Evolutionary conservation across 1,140 invertebrate species (phyloP), one percentile per base, ranked within the genome.

Genomic region (Theocolax elegans): DNA sequence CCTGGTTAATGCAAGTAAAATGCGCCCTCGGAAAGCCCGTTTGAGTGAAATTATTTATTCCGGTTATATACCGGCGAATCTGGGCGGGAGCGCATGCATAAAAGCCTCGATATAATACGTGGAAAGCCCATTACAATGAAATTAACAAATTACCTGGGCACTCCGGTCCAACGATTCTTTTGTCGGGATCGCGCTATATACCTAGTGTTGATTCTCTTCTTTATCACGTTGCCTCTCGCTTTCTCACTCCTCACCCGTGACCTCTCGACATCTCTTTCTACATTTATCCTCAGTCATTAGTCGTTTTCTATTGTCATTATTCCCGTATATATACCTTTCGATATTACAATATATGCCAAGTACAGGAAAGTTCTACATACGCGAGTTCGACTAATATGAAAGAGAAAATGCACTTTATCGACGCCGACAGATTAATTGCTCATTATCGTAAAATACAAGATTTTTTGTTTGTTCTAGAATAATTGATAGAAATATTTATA

Each of bases 61-160:
- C 31, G 25, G 8, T 44, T 27, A 54, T 35, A 31, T 35, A 10
- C 31, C 1, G 1, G 54, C 6, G 15, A 58, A 23, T 40, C n/a
- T n/a, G 19, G 12, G 21, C 31, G 17, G 21, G 19, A 12, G 58
- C 27, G n/a, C 35, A 53, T 9, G 40, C 58, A 51, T 67, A 64
- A 72, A 70, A 75, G 51, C 29, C 13, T 17, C 2, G 15, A n/a
- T 29, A 53, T 53, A 53, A 54, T 65, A 15, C 21, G 29, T 19
- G 23, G 63, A 23, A 44, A 44, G 46, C 38, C 59, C 49, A 68
- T 71, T 73, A 75, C 63, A 75, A 75, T 73, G 72, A 73, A 72
- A 73, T 75, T 71, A 73, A 73, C 59, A 65, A 73, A 73, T 75
- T 68, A 67, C 56, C 48, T 38, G 56, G n/a, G 19, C n/a, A 53